Evolutionary conservation across 2,888 invertebrate species (phyloP).

Genomic region (Dexiosoma caninum): DNA sequence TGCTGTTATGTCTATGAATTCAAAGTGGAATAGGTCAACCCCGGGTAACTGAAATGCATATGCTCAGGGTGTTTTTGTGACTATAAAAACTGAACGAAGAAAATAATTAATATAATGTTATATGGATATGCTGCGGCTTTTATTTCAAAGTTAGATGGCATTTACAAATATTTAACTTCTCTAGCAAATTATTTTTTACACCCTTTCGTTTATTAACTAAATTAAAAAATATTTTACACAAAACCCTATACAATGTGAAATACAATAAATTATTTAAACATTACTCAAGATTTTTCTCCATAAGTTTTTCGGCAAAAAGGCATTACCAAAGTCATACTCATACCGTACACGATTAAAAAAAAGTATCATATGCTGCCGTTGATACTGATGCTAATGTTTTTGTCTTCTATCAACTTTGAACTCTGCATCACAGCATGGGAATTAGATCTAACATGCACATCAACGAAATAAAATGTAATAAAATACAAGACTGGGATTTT

Average conservation of each 20-base stretch:
- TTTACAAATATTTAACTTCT: too few species aligned
- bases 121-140: too few species aligned
- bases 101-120: too few species aligned
- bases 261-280: conserved; percentile 39
- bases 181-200: too few species aligned
- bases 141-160: too few species aligned
- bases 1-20: too few species aligned
- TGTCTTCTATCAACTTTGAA: conserved; percentile 59
- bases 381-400: conserved; percentile 33
- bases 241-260: conserved; percentile 35
- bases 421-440: conserved; percentile 62
- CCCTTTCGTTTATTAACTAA: conserved; percentile 1
- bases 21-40: too few species aligned
- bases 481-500: conserved; percentile 41
- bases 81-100: too few species aligned
- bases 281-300: conserved; percentile 37
- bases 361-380: conserved; percentile 41
- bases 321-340: conserved; percentile 30
- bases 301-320: conserved; percentile 51
- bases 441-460: conserved; percentile 60
- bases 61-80: too few species aligned
- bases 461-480: conserved; percentile 9
- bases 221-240: not conserved
- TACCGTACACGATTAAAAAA: conserved; percentile 24
- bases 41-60: too few species aligned